These are phyloP conservation scores for Cerastis rubricosa DNA, from an alignment of 2,888 invertebrate genomes.

Conservation along the genomic window DNA sequence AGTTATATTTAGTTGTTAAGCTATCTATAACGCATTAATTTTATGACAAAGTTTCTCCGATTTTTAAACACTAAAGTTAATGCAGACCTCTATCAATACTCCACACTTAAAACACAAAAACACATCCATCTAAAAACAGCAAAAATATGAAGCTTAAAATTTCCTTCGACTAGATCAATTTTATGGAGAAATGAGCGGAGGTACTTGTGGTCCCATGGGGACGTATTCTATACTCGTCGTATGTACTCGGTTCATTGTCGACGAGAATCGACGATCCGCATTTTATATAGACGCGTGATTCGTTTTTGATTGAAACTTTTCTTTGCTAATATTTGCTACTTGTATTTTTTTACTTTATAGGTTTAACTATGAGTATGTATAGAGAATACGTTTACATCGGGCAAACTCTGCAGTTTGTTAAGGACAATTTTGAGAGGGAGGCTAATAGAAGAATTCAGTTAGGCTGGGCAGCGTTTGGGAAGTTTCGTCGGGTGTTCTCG, in stretches of 20 bases:
- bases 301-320: slow-evolving; percentile 25
- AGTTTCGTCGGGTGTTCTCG: too few relatives aligned
- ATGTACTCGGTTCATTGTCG: slow-evolving; percentile 39
- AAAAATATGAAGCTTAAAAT: slow-evolving; percentile 25
- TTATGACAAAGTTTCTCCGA: background rate
- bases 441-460: too few relatives aligned
- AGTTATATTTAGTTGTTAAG: too few relatives aligned
- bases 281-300: slow-evolving; percentile 42
- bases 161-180: slow-evolving; percentile 36
- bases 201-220: slow-evolving; percentile 32
- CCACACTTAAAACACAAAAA: background rate
- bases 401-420: too few relatives aligned
- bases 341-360: background rate
- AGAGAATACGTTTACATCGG: too few relatives aligned
- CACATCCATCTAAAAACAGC: background rate
- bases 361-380: too few relatives aligned
- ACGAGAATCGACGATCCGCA: slow-evolving; percentile 25
- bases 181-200: slow-evolving; percentile 33
- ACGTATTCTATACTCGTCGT: too few relatives aligned
- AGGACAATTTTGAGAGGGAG: too few relatives aligned
- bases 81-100: background rate
- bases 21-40: background rate
- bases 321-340: background rate
- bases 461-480: too few relatives aligned
- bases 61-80: background rate